These are phyloP conservation scores for Pristis pectinata DNA, from an alignment of 2,797 vertebrate species.

Conservation along the genomic window DNA sequence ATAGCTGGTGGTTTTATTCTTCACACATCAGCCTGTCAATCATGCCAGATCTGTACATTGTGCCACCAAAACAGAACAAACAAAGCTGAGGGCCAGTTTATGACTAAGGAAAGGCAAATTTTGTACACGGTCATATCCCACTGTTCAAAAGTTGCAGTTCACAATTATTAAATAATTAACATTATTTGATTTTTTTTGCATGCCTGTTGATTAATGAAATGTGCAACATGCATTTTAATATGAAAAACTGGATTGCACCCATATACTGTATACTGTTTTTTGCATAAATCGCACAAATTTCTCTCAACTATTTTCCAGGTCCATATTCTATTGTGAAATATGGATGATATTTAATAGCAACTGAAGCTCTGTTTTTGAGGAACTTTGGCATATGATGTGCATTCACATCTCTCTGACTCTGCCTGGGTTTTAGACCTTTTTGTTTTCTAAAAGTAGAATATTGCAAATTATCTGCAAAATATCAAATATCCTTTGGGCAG, in stretches of 20 bases:
- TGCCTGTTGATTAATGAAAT: background rate
- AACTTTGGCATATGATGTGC: background rate
- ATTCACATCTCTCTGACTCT: background rate
- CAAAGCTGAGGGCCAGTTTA: background rate
- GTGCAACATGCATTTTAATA: no score
- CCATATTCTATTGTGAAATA: background rate
- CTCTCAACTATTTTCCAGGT: background rate
- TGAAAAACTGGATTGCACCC: background rate
- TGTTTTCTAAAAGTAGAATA: background rate
- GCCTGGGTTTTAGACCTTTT: background rate
- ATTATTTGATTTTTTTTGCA: background rate
- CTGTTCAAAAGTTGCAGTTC: background rate
- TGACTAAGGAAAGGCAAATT: background rate
- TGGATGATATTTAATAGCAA: background rate
- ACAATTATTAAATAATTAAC: background rate
- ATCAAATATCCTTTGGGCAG: background rate
- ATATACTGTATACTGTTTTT: background rate
- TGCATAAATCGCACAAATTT: background rate
- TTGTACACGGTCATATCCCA: background rate
- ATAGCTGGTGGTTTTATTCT: background rate
- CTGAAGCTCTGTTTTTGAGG: background rate
- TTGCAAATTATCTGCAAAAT: constrained; percentile 6
- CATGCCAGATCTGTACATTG: background rate
- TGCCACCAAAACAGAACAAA: background rate
- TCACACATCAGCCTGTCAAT: background rate